Percentiles rank a stretch among this genome's conserved stretches.
These are phyloP conservation scores for Lasioglossum malachurum DNA, from an alignment of 2,888 invertebrate genomes.

Conservation along the genomic window DNA sequence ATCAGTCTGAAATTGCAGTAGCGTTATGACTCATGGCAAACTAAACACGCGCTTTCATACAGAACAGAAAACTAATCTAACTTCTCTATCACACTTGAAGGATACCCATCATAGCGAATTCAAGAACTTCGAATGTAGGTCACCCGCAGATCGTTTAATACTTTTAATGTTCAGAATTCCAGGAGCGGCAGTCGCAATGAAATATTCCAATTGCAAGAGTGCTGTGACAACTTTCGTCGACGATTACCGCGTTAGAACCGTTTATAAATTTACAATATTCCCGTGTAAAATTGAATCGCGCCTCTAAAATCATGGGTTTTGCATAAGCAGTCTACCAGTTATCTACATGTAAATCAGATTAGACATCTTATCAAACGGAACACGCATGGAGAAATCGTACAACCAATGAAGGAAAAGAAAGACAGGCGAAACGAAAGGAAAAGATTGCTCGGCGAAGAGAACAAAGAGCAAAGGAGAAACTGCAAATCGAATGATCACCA, in stretches of 20 bases:
- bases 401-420: no score
- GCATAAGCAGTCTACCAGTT: neutral
- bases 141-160: conserved; percentile 21
- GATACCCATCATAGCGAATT: conserved; percentile 15
- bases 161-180: neutral
- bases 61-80: conserved; percentile 6
- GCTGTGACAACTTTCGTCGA: neutral
- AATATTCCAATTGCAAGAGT: neutral
- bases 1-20: neutral
- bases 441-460: neutral
- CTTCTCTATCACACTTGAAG: neutral
- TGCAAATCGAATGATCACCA: neutral
- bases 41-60: neutral
- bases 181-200: neutral
- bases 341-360: neutral
- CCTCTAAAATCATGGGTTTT: neutral
- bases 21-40: neutral
- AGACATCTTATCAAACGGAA: neutral
- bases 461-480: neutral
- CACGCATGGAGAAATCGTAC: neutral
- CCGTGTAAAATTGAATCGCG: neutral
- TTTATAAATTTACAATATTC: neutral
- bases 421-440: neutral
- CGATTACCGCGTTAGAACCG: neutral
- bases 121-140: conserved; percentile 36